phyloP scores from a whole-genome alignment of 92 coral and sea anemone species.

The Actinostola sp. region DNA sequence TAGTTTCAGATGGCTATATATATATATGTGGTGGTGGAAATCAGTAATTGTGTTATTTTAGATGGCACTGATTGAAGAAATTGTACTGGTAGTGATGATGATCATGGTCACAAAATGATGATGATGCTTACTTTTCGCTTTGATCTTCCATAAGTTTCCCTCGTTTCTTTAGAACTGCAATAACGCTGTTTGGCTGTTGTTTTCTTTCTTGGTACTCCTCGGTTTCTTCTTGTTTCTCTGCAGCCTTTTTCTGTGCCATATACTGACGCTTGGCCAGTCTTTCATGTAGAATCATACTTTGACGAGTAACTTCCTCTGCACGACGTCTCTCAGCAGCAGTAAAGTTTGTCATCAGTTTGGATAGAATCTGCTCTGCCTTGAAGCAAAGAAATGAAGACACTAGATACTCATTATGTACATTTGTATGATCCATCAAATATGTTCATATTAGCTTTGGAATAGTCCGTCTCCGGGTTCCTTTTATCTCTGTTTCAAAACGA shows the following conservation, averaged over 20 bases:
- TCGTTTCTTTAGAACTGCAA: constrained; percentile 62
- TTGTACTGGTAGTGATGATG: too few species aligned
- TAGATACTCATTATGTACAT: background rate
- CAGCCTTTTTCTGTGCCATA: constrained; percentile 73
- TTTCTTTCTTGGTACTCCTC: constrained; percentile 73
- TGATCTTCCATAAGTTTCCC: constrained; percentile 78
- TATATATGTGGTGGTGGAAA: too few species aligned
- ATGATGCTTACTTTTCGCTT: constrained; percentile 58
- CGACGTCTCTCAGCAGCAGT: constrained; percentile 82
- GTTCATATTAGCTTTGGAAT: too few species aligned
- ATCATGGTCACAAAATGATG: too few species aligned
- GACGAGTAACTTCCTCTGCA: constrained; percentile 89
- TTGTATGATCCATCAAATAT: too few species aligned
- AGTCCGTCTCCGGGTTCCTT: too few species aligned
- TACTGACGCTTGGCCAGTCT: constrained; percentile 89
- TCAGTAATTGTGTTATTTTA: too few species aligned
- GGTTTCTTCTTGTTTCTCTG: constrained; percentile 86
- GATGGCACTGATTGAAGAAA: too few species aligned
- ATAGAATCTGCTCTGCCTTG: constrained; percentile 84
- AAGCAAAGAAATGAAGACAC: background rate
- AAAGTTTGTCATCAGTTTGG: constrained; percentile 82
- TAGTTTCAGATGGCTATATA: too few species aligned
- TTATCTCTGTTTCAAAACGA: too few species aligned
- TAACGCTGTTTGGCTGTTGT: constrained; percentile 66
- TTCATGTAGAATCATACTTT: constrained; percentile 88